Conservation (phyloP, 2,888 invertebrate genomes). For the Lasius platythorax region DNA sequence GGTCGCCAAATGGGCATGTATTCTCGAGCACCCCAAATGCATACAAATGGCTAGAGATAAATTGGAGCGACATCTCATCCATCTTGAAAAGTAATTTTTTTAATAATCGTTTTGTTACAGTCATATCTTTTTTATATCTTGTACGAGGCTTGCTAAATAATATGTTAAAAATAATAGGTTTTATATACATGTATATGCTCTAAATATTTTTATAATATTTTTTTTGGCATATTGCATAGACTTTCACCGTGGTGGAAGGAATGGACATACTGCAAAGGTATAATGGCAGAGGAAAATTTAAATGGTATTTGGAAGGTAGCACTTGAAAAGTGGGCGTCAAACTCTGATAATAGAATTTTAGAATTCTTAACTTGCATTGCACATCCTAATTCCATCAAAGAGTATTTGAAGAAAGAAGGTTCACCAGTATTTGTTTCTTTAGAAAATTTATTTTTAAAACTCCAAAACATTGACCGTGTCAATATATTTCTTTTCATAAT, state of each 20-base stretch:
- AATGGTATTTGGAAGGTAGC: not conserved
- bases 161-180: not conserved
- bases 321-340: too few species aligned
- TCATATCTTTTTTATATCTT: not conserved
- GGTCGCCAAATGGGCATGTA: constrained; percentile 2
- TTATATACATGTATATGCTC: not conserved
- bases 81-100: not conserved
- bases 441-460: not conserved
- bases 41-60: not conserved
- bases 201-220: not conserved
- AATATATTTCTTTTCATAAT: not conserved
- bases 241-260: not conserved
- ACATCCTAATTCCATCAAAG: not conserved
- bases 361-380: not conserved
- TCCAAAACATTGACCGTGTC: not conserved
- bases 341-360: not conserved
- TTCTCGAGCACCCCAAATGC: not conserved
- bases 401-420: not conserved
- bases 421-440: too few species aligned
- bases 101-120: not conserved
- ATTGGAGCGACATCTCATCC: not conserved
- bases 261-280: not conserved
- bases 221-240: not conserved
- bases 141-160: not conserved
- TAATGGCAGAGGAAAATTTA: not conserved